phyloP scores from a whole-genome alignment of 2,797 vertebrate genomes.

The Chaenodraco wilsoni region DNA sequence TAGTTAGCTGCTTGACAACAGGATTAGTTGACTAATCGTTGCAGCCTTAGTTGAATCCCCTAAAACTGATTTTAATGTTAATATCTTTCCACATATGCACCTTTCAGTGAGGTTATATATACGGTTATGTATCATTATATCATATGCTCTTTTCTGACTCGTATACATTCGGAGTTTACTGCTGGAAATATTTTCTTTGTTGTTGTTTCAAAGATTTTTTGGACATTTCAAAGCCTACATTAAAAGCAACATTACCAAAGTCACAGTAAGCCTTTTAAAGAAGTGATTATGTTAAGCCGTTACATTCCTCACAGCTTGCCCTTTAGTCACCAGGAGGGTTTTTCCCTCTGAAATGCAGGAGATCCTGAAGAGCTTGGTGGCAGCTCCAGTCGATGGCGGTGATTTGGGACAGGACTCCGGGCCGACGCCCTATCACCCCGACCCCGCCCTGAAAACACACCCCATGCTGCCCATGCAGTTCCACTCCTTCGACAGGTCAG shows the following conservation, averaged over 20 bases:
- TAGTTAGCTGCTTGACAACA: no score
- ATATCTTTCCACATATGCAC: background rate
- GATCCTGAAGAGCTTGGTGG: conserved; percentile 97
- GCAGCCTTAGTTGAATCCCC: background rate
- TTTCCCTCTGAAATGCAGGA: conserved; percentile 77
- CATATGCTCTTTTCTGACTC: background rate
- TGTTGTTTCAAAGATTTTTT: background rate
- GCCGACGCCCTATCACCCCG: conserved; percentile 89
- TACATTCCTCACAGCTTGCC: background rate
- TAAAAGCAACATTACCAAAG: background rate
- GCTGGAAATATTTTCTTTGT: background rate
- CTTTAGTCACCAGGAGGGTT: conserved; percentile 18
- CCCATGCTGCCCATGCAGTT: conserved; percentile 99
- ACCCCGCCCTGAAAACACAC: conserved; percentile 94
- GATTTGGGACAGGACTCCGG: conserved; percentile 92
- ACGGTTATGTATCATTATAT: background rate
- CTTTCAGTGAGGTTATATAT: background rate
- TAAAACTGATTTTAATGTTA: background rate
- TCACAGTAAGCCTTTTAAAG: background rate
- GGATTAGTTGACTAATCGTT: no score
- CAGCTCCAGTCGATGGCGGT: conserved; percentile 92
- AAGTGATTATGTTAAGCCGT: background rate
- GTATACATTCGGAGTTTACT: background rate
- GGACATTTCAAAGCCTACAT: background rate
- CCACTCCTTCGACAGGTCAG: conserved; percentile 97